A percentile compares a stretch with the other conserved stretches of the same genome.
Evolutionary conservation across 53 echinoderm and acorn worm species (phyloP).

Genomic region (Paracentrotus lividus): DNA sequence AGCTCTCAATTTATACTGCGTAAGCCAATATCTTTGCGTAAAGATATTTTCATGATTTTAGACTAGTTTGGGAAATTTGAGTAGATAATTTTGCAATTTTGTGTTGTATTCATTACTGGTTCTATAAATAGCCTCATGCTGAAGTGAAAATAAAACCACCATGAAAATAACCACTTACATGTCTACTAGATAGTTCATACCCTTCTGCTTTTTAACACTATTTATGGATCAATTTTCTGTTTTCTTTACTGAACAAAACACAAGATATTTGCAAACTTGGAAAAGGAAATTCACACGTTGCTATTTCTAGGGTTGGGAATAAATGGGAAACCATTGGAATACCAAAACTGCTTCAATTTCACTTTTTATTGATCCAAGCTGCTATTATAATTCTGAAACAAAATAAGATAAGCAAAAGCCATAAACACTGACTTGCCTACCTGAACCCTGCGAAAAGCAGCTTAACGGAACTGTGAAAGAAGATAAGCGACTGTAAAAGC

Average conservation of each 20-base stretch:
- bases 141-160: too few relatives aligned
- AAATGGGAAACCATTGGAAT: not conserved
- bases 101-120: too few relatives aligned
- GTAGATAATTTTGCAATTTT: too few relatives aligned
- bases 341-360: constrained; percentile 40
- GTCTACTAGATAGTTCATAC: not conserved
- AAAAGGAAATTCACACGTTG: constrained; percentile 1
- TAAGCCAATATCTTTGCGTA: too few relatives aligned
- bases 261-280: not conserved
- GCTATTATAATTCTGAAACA: not conserved
- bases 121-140: too few relatives aligned
- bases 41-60: too few relatives aligned
- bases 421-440: not conserved
- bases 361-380: constrained; percentile 42
- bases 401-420: constrained; percentile 38
- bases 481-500: constrained; percentile 42
- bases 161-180: too few relatives aligned
- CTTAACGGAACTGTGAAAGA: constrained; percentile 41
- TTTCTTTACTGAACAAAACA: not conserved
- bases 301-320: not conserved
- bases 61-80: too few relatives aligned
- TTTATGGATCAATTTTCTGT: not conserved
- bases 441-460: not conserved
- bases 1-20: too few relatives aligned
- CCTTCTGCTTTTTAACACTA: not conserved